Evolutionary conservation across 2,888 invertebrate genomes (phyloP).

Genomic region (Gibbula magus): DNA sequence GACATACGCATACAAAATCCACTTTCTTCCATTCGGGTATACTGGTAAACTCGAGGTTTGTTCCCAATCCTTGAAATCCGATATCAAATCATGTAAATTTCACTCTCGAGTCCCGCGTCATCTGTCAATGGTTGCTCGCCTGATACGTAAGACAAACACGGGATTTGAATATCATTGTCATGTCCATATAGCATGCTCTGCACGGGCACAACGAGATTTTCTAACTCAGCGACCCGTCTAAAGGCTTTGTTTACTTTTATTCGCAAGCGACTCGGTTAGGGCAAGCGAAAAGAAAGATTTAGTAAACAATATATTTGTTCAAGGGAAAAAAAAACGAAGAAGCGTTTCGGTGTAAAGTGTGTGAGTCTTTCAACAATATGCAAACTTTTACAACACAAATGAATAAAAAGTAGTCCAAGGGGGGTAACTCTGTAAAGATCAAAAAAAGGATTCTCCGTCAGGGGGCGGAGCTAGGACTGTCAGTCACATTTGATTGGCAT

Average conservation of each 20-base stretch:
- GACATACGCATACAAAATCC: background rate
- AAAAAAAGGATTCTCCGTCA: background rate
- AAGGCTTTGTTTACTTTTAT: background rate
- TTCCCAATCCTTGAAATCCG: background rate
- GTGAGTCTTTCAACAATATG: background rate
- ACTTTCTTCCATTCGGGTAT: background rate
- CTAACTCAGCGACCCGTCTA: background rate
- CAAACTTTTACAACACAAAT: no score
- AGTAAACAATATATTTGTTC: conserved; percentile 19
- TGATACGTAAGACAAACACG: background rate
- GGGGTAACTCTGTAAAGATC: background rate
- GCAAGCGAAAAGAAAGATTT: conserved; percentile 8
- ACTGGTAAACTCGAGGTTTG: background rate
- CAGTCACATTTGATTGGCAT: conserved; percentile 4
- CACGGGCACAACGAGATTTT: background rate
- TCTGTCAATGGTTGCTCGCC: background rate
- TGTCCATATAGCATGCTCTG: background rate
- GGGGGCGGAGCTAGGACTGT: background rate
- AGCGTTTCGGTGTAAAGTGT: background rate
- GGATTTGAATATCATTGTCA: background rate
- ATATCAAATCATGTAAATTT: conserved; percentile 15
- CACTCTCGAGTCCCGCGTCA: background rate
- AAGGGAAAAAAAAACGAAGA: background rate
- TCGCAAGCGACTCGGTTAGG: background rate
- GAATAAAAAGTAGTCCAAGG: background rate